phyloP scores from a whole-genome alignment of 1,140 invertebrate genomes.

The Pachypeltis micranthus region DNA sequence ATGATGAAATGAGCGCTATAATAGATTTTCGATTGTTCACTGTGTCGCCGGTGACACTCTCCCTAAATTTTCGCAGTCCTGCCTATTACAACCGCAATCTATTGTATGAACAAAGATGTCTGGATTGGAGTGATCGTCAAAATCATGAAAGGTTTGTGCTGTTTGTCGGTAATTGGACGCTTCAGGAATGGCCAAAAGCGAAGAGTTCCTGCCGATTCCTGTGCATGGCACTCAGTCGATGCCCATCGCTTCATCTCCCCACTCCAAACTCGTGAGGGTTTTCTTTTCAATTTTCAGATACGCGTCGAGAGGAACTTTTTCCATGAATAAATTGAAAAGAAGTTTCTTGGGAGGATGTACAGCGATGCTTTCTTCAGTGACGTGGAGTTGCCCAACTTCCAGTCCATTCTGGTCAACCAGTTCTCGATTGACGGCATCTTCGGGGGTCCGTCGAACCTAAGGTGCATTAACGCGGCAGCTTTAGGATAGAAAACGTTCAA shows the following conservation, averaged over 20 bases:
- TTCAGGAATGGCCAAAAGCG: too few species aligned
- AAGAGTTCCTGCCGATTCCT: too few species aligned
- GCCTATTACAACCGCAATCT: too few species aligned
- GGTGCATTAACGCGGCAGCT: constrained; percentile 40
- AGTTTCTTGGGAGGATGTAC: constrained; percentile 33
- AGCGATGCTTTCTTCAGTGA: constrained; percentile 25
- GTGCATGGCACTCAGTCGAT: constrained; percentile 38
- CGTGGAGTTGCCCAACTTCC: constrained; percentile 25
- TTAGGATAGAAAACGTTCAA: constrained; percentile 24
- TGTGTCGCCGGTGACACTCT: too few species aligned
- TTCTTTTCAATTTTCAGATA: constrained; percentile 35
- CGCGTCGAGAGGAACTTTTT: constrained; percentile 36
- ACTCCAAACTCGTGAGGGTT: constrained; percentile 34
- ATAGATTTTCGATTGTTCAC: too few species aligned
- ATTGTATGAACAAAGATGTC: too few species aligned
- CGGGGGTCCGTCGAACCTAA: constrained; percentile 43
- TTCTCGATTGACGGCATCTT: constrained; percentile 40
- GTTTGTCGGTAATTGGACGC: too few species aligned
- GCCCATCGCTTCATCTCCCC: constrained; percentile 40
- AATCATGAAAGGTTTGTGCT: too few species aligned
- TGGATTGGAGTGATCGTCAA: too few species aligned
- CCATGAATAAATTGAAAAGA: constrained; percentile 40
- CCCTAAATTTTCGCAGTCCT: too few species aligned
- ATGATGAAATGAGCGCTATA: too few species aligned
- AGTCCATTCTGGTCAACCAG: constrained; percentile 40